Base-by-base conservation (phyloP, 2,113 vertebrate genomes). In the Eidolon helvum region DNA sequence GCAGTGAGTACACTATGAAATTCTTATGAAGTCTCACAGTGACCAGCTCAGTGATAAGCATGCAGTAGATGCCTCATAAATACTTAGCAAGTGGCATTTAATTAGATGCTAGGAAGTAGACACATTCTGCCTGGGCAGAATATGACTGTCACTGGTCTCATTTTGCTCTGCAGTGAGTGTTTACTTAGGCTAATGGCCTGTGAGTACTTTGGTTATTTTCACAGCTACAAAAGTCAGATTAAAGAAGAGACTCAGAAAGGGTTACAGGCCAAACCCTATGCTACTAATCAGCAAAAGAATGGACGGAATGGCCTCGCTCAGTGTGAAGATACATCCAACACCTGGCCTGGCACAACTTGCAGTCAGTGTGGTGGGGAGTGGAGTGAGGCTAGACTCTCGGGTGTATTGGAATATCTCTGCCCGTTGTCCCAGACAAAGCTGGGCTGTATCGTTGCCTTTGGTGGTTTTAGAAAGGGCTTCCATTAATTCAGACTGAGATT, bases 121-220 rank as follows among this genome's bases (percentile, higher is more conserved):
- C 38, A 61, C 69, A 28, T 11, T 75, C 57, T 72, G 80, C 77
- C 3, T 40, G 38, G 66, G 50, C 59, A 78, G 55, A 74, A 83
- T 55, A 78, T 10, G 38, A 50, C 91, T 77, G 11, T 77, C 68
- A n/a, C 21, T 68, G 94, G 69, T 77, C 82, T 91, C 83, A 15
- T 82, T 95, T 91, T 22, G 4, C 43, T 93, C 55, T 28, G 43
- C 65, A 77, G 88, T 14, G 55, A 96, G 85, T 30, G 19, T 65
- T 89, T 92, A 69, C 55, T 33, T 91, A 87, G 72, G 79, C 95
- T 78, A 89, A 80, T 59, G 61, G 78, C 90, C 85, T 85, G 5
- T 0, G 26, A 53, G 28, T 45, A 22, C 72, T 88, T 82, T 28
- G 55, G 24, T 55, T 88, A 88, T 90, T 95, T 80, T 94, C 33